These are phyloP conservation scores for Sylvietta virens DNA, from an alignment of 2,113 vertebrate species.

Conservation along the genomic window DNA sequence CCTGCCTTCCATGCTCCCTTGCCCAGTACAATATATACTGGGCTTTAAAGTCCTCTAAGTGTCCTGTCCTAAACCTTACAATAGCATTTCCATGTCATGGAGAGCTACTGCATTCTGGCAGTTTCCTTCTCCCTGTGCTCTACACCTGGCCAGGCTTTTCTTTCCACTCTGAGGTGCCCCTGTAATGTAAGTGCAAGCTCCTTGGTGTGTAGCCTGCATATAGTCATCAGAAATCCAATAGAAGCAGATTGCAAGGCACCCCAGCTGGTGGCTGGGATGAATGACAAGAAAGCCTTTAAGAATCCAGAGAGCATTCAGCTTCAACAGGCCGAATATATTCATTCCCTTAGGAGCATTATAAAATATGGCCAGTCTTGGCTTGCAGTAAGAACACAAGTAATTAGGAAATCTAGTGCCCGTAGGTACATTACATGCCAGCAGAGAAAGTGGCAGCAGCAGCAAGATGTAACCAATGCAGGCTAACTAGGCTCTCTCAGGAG, in stretches of 20 bases:
- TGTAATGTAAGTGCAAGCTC: background rate
- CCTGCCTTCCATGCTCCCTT: background rate
- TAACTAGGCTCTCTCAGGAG: background rate
- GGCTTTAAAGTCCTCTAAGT: background rate
- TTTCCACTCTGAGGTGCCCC: background rate
- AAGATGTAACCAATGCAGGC: background rate
- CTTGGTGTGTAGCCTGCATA: background rate
- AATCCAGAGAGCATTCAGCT: background rate
- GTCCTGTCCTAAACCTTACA: background rate
- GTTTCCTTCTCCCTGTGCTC: background rate
- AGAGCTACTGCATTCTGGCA: background rate
- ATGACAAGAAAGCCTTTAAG: background rate
- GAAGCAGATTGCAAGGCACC: background rate
- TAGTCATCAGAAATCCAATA: background rate
- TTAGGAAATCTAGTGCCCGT: background rate
- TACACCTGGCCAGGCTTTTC: background rate
- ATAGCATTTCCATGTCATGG: background rate
- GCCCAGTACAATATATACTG: background rate
- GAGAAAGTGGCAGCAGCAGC: constrained; percentile 2
- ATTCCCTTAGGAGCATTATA: background rate
- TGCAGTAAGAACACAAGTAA: background rate
- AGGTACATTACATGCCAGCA: background rate
- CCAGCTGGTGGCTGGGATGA: background rate
- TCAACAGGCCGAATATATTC: background rate
- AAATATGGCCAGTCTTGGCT: constrained; percentile 5